Evolutionary conservation across 2,888 invertebrate species (phyloP), one percentile per base, ranked within the genome.

Genomic region (Dorcus hopei): DNA sequence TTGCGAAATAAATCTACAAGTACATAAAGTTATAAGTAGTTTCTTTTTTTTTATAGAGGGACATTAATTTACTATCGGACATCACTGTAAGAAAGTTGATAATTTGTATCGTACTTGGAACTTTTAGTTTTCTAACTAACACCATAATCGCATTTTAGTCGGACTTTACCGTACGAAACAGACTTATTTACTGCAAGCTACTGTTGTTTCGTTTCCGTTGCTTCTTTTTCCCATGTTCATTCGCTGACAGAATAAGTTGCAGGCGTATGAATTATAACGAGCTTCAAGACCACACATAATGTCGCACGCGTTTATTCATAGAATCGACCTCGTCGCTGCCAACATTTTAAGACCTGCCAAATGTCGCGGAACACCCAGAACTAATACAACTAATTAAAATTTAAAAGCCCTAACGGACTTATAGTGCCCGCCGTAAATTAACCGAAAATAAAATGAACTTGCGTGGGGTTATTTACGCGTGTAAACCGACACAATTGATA

Each of bases 321-420:
- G 67, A 65, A 62, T 61, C 48, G 52, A 50, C 55, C 58, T 59
- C 61, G 67, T 59, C 64, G 66, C 61, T 65, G 66, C 66, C 66
- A 66, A 65, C 64, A 57, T 57, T 62, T 61, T 53, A 52, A 54
- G 57, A 50, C 57, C 58, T 56, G 61, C 62, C 63, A 64, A 66
- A 66, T 66, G 64, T 61, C 57, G 61, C 61, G 63, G 66, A 66
- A 66, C 66, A 63, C 66, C 66, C 66, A 66, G 63, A 51, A 59
- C 59, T 59, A 59, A 59, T 59, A 56, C 48, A 49, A 48, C 56
- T 59, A 66, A 66, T 66, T 66, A 66, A 60, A 63, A 59, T 64
- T 64, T 65, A 62, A 65, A 62, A 61, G 59, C 52, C 61, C 59
- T 56, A 61, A 59, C 57, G 57, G 54, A 60, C 56, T 57, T 51